Base-by-base conservation (phyloP, 2,888 invertebrate species). In the Serripes groenlandicus region DNA sequence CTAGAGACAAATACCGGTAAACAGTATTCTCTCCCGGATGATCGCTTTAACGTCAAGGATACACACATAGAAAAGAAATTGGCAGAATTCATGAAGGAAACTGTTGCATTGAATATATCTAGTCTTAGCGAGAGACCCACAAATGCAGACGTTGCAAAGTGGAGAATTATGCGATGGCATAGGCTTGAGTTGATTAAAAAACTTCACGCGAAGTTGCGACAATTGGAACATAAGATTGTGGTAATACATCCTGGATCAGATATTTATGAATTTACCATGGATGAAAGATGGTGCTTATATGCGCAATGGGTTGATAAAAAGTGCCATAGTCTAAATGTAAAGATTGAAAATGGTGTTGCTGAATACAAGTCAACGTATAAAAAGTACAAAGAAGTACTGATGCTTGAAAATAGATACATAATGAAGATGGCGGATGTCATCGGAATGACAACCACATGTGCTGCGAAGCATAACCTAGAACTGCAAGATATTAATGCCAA, bases 261-360 rank as follows among this genome's bases (percentile, higher is more conserved):
- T n/a, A 58, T 58, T 58, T 11, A 58, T 15, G 11, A 26, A 15
- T 23, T 68, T 4, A 15, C 30, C 92, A 70, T 75, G 37, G 23
- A 84, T 18, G 88, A 94, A 1, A 93, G 95, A 78, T 96, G 96
- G 96, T 92, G 90, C n/a, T 81, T 95, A 49, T 95, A 95, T 85
- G 89, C 92, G 26, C 85, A 86, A 66, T 95, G 95, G 95, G 87
- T 93, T 7, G 35, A 83, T 4, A 18, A 75, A 58, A 90, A 89
- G 73, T 80, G 86, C 56, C 42, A 78, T 11, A 37, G 78, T 15
- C 34, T 90, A 11, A 75, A 80, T 26, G 58, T 78, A 7, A 49
- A 87, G 15, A 72, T 90, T 9, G 5, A 68, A 11, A 74, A 76
- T 1, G 49, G 71, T 3, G 89, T 90, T 21, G 7, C 30, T 9